phyloP scores from a whole-genome alignment of 64 coral and sea anemone genomes.

The Stylophora pistillata region DNA sequence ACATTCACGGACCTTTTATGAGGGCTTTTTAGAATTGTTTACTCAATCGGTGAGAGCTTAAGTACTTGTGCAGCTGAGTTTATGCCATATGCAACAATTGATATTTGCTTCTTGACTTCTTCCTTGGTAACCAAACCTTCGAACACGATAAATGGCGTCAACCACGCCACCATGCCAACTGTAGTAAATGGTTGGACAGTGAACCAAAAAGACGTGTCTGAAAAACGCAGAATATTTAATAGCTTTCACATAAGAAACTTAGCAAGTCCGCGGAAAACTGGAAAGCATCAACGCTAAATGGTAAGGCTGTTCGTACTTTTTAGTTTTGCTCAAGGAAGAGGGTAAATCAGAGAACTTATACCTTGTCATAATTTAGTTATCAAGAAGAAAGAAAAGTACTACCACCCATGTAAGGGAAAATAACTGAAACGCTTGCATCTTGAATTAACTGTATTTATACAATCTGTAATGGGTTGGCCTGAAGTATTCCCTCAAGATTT shows the following conservation, averaged over 20 bases:
- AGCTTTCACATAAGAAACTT: background rate
- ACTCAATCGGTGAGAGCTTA: slow-evolving; percentile 50
- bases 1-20: background rate
- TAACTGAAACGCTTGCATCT: no score
- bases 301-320: no score
- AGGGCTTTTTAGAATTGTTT: no score
- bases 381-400: no score
- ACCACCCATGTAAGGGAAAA: no score
- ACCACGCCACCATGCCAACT: slow-evolving; percentile 73
- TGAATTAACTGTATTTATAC: no score
- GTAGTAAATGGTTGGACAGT: slow-evolving; percentile 52
- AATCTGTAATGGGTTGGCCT: slow-evolving; percentile 54
- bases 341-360: no score
- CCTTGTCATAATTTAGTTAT: no score
- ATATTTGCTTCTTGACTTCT: slow-evolving; percentile 80
- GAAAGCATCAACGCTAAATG: no score
- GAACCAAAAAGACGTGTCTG: slow-evolving; percentile 90
- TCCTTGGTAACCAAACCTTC: slow-evolving; percentile 45
- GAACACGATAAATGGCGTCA: slow-evolving; percentile 79
- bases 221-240: background rate
- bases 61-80: slow-evolving; percentile 66
- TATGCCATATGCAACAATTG: slow-evolving; percentile 74
- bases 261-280: no score
- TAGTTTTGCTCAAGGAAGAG: no score
- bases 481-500: slow-evolving; percentile 61